These are phyloP conservation scores for Sciurus carolinensis DNA, from an alignment of 2,797 vertebrate species.

Conservation along the genomic window DNA sequence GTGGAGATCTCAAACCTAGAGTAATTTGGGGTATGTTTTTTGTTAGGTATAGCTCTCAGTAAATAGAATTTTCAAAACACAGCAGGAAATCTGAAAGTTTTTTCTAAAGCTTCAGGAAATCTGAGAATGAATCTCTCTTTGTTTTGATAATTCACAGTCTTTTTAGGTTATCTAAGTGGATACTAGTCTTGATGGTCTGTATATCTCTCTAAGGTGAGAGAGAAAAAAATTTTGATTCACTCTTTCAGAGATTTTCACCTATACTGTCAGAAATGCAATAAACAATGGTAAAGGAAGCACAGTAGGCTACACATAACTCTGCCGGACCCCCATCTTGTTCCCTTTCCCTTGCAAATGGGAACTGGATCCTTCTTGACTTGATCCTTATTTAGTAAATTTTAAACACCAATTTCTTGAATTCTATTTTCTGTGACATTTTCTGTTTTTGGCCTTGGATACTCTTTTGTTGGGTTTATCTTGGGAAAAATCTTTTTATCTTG, in stretches of 20 bases:
- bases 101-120: constrained; percentile 32
- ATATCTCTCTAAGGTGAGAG: neutral
- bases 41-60: neutral
- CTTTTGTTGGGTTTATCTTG: constrained; percentile 7
- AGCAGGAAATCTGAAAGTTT: neutral
- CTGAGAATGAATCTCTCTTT: neutral
- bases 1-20: neutral
- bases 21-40: neutral
- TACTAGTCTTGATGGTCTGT: neutral
- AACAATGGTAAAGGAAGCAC: neutral
- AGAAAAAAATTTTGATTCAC: neutral
- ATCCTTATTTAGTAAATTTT: neutral
- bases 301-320: neutral
- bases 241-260: neutral
- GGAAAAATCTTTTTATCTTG: neutral
- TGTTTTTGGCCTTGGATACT: neutral
- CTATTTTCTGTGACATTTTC: neutral
- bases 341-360: neutral
- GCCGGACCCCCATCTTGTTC: neutral
- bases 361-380: neutral
- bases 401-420: neutral
- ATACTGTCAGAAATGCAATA: neutral
- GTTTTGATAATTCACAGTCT: neutral
- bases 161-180: constrained; percentile 30
- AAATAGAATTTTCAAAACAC: constrained; percentile 23